Percentiles rank a stretch among this genome's conserved stretches.
Conservation (phyloP, 1,140 invertebrate species). For the Cydia amplana region DNA sequence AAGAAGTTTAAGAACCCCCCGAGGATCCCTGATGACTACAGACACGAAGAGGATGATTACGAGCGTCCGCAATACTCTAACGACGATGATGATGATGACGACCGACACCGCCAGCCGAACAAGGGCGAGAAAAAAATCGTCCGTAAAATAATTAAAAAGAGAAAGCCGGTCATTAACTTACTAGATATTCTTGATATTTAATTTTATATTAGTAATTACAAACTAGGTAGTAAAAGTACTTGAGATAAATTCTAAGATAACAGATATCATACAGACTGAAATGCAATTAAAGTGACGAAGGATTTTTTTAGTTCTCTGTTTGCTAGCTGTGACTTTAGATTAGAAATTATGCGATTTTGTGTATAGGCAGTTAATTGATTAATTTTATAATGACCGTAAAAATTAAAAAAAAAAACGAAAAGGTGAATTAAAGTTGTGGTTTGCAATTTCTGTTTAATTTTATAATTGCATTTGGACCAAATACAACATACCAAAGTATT, state of each 20-base stretch:
- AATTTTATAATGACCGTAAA: background rate
- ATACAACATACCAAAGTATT: background rate
- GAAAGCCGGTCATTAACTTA: slow-evolving; percentile 63
- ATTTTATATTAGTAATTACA: slow-evolving; percentile 52
- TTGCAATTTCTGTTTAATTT: background rate
- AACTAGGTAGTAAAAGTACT: slow-evolving; percentile 52
- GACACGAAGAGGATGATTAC: slow-evolving; percentile 62
- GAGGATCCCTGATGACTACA: slow-evolving; percentile 52
- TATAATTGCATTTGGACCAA: slow-evolving; percentile 1
- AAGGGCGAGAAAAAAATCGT: slow-evolving; percentile 59
- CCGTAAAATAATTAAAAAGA: slow-evolving; percentile 70
- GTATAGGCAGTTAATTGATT: too few species aligned
- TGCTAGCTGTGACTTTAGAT: background rate
- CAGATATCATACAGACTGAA: slow-evolving; percentile 34
- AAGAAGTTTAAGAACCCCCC: slow-evolving; percentile 65
- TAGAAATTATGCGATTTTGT: background rate
- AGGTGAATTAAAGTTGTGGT: background rate
- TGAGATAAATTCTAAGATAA: slow-evolving; percentile 36
- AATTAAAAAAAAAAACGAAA: background rate
- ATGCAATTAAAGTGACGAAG: slow-evolving; percentile 34
- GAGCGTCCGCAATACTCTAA: slow-evolving; percentile 48
- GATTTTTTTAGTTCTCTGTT: background rate
- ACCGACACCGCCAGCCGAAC: slow-evolving; percentile 52
- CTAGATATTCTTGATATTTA: slow-evolving; percentile 76
- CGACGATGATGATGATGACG: slow-evolving; percentile 56